These are phyloP conservation scores for Sminthopsis crassicaudata DNA, from an alignment of 2,113 vertebrate genomes.

Conservation along the genomic window DNA sequence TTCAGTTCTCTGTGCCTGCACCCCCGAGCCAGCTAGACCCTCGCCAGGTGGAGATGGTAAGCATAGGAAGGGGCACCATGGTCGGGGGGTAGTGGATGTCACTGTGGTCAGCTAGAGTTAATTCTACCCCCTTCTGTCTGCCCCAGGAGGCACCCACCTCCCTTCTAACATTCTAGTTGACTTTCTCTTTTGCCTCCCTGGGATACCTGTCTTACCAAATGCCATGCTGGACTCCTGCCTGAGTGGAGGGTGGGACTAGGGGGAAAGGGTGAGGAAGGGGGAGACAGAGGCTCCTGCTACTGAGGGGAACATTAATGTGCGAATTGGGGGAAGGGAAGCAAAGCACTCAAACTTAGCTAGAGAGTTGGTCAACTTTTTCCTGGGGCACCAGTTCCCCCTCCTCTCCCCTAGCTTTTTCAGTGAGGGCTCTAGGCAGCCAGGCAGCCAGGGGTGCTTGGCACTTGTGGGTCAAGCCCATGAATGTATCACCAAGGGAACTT, in stretches of 20 bases:
- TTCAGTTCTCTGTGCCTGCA: conserved; percentile 93
- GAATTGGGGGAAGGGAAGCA: background rate
- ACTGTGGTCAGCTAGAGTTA: background rate
- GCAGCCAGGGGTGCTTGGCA: background rate
- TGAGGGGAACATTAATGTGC: background rate
- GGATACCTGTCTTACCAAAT: background rate
- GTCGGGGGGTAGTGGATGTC: background rate
- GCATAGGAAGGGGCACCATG: conserved; percentile 25
- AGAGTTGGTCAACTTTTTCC: conserved; percentile 63
- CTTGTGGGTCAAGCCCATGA: background rate
- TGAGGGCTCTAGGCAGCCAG: background rate
- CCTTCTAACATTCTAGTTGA: background rate
- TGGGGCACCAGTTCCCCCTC: background rate
- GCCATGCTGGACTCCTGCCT: background rate
- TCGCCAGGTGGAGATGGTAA: conserved; percentile 97
- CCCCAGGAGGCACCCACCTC: background rate
- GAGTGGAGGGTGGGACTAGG: background rate
- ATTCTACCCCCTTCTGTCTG: background rate
- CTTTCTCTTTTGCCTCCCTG: background rate
- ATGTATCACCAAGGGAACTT: background rate
- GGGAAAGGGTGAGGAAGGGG: background rate
- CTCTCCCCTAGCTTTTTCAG: background rate
- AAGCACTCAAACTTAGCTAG: conserved; percentile 56
- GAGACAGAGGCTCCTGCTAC: background rate
- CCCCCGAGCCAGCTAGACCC: conserved; percentile 94